Conservation (phyloP, 2,797 vertebrate genomes). For the Clarias laeviceps region DNA sequence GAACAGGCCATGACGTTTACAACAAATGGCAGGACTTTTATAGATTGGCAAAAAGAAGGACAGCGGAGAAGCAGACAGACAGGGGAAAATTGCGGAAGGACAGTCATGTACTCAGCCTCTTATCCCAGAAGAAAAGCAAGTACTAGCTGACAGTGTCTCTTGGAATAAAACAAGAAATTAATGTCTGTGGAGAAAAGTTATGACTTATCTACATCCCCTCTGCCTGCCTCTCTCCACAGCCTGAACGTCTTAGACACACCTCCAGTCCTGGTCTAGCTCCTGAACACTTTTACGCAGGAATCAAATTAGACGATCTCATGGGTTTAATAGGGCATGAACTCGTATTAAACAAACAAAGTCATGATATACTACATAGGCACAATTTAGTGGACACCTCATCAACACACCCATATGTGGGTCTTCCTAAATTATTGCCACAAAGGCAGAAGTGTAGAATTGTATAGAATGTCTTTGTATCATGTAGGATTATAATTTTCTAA, state of each 20-base stretch:
- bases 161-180: neutral
- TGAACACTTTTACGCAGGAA: neutral
- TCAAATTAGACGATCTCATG: neutral
- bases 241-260: neutral
- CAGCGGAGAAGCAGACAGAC: neutral
- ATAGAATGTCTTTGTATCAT: neutral
- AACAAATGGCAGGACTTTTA: constrained; percentile 27
- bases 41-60: constrained; percentile 22
- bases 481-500: neutral
- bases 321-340: neutral
- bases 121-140: neutral
- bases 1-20: constrained; percentile 12
- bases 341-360: neutral
- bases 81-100: neutral
- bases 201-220: neutral
- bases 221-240: neutral
- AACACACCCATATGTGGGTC: neutral
- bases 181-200: neutral
- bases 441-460: neutral
- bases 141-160: constrained; percentile 3
- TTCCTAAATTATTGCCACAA: neutral
- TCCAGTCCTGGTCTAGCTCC: neutral
- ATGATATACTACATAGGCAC: neutral
- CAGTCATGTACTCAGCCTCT: constrained; percentile 9
- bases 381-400: neutral